phyloP scores from a whole-genome alignment of 2,888 invertebrate species.

The Steinernema scapterisci region DNA sequence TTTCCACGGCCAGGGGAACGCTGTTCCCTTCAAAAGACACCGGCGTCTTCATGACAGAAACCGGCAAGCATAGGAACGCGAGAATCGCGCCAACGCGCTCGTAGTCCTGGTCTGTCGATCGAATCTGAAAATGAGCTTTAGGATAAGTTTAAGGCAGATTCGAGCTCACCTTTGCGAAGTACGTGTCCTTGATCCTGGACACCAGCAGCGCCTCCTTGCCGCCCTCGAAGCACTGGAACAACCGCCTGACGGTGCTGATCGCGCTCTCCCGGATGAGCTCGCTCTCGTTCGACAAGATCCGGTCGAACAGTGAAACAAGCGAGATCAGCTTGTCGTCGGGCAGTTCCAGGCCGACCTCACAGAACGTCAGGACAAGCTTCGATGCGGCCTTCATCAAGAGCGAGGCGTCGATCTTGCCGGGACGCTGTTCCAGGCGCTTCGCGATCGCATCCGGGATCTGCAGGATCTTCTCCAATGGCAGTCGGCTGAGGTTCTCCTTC shows the following conservation, averaged over 20 bases:
- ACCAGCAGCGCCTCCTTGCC: neutral
- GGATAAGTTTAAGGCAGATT: neutral
- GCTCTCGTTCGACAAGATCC: conserved; percentile 12
- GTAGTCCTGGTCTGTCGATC: conserved; percentile 19
- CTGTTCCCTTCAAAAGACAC: neutral
- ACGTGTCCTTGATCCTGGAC: conserved; percentile 21
- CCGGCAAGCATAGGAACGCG: conserved; percentile 24
- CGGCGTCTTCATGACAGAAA: conserved; percentile 9
- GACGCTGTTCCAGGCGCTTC: neutral
- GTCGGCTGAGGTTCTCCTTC: neutral
- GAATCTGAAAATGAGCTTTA: conserved; percentile 9
- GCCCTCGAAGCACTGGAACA: conserved; percentile 14
- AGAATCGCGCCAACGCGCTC: conserved; percentile 30
- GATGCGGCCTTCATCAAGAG: conserved; percentile 11
- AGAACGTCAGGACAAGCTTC: neutral
- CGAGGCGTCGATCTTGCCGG: neutral
- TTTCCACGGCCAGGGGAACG: conserved; percentile 15
- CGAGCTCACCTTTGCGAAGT: conserved; percentile 20
- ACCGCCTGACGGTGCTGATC: neutral
- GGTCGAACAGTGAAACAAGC: neutral
- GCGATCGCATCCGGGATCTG: neutral
- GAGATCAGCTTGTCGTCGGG: neutral
- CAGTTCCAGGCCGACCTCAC: neutral
- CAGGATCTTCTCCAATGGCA: neutral
- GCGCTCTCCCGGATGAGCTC: conserved; percentile 11